phyloP scores from a whole-genome alignment of 1,140 invertebrate species.

The Anthonomus grandis region DNA sequence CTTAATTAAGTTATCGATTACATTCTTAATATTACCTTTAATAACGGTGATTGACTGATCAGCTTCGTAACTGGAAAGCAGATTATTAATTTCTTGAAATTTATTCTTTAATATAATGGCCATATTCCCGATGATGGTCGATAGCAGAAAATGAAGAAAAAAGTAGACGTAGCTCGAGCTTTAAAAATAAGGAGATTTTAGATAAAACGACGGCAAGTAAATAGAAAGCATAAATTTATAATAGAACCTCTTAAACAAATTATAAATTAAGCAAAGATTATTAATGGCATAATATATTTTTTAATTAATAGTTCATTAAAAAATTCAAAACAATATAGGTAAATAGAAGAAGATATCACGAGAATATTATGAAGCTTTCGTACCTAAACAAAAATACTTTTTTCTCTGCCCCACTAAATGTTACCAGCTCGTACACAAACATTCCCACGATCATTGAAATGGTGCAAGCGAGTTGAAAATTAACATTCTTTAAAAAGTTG shows the following conservation, averaged over 20 bases:
- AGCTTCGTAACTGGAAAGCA: constrained; percentile 5
- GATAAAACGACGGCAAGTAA: no score
- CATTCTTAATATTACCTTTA: constrained; percentile 16
- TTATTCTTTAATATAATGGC: constrained; percentile 19
- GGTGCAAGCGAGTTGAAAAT: constrained; percentile 6
- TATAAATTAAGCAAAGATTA: no score
- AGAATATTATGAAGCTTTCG: no score
- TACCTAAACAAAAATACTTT: constrained; percentile 19
- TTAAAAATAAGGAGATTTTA: no score
- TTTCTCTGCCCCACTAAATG: background rate
- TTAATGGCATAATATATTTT: no score
- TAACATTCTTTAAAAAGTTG: constrained; percentile 13
- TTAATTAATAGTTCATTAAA: no score
- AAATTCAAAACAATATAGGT: no score
- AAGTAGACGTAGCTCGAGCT: constrained; percentile 20
- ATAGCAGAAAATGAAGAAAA: constrained; percentile 22
- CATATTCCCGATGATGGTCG: constrained; percentile 22
- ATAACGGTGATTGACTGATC: constrained; percentile 1
- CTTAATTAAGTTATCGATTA: no score
- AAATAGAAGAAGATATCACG: background rate
- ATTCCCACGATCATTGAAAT: constrained; percentile 6
- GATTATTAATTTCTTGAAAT: constrained; percentile 17
- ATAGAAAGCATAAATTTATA: no score
- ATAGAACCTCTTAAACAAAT: no score
- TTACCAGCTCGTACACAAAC: constrained; percentile 9